Percentiles rank a stretch among this genome's conserved stretches.
phyloP scores from a whole-genome alignment of 1,140 invertebrate genomes.

The Parapsyche elsis region DNA sequence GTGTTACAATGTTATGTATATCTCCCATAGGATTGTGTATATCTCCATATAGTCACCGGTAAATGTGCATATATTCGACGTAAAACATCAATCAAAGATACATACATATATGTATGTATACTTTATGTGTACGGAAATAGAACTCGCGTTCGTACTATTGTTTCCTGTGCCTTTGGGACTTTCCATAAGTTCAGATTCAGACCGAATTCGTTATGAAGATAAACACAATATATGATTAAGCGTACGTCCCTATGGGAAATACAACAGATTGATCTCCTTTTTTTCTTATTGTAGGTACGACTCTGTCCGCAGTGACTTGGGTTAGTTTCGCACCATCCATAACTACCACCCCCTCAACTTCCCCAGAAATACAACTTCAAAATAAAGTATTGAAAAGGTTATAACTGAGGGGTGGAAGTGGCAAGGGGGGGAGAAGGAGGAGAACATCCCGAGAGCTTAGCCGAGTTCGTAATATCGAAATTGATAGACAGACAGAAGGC shows the following conservation, averaged over 20 bases:
- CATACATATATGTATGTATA: too few species aligned
- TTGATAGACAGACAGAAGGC: conserved; percentile 27
- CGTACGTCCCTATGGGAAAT: not conserved
- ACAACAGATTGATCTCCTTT: not conserved
- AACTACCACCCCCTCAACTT: not conserved
- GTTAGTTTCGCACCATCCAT: not conserved
- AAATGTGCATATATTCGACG: too few species aligned
- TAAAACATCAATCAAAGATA: too few species aligned
- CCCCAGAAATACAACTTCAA: not conserved
- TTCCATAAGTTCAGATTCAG: not conserved
- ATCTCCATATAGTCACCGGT: too few species aligned
- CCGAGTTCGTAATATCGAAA: conserved; percentile 28
- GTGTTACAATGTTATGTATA: too few species aligned
- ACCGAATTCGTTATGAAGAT: not conserved
- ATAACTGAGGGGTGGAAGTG: too few species aligned
- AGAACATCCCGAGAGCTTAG: conserved; percentile 11
- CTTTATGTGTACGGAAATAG: too few species aligned
- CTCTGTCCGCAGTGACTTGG: too few species aligned
- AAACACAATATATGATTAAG: conserved; percentile 8
- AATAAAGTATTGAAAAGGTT: conserved; percentile 25
- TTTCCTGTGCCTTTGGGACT: not conserved
- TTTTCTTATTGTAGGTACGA: too few species aligned
- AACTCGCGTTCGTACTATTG: not conserved
- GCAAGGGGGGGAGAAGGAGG: not conserved
- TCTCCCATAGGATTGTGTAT: too few species aligned